Conservation (phyloP, 2,888 invertebrate genomes). For the Hemithea aestivaria region DNA sequence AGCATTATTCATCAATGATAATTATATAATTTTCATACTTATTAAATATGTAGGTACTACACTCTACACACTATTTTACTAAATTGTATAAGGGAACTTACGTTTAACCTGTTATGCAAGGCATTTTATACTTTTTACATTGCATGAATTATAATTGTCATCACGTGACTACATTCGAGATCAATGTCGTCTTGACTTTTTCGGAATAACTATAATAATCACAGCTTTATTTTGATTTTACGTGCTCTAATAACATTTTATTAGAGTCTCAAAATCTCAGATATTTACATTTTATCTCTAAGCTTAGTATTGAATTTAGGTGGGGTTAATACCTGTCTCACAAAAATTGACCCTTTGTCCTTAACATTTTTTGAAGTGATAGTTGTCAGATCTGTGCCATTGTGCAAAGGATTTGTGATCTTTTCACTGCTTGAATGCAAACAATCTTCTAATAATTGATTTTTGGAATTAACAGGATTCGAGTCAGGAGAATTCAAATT, state of each 20-base stretch:
- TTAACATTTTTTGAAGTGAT: constrained; percentile 57
- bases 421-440: constrained; percentile 13
- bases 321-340: constrained; percentile 79
- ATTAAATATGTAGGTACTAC: background rate
- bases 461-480: constrained; percentile 42
- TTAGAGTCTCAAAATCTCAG: too few species aligned
- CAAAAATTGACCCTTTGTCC: constrained; percentile 75
- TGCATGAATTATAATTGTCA: background rate
- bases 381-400: constrained; percentile 22
- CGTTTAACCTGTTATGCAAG: too few species aligned
- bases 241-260: too few species aligned
- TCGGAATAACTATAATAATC: constrained; percentile 6
- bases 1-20: background rate
- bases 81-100: too few species aligned
- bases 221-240: constrained; percentile 9
- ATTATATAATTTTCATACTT: background rate
- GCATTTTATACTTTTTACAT: too few species aligned
- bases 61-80: too few species aligned
- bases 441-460: constrained; percentile 40
- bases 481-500: constrained; percentile 43
- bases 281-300: constrained; percentile 60
- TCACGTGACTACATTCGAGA: constrained; percentile 8
- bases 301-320: constrained; percentile 75
- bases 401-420: constrained; percentile 12
- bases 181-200: constrained; percentile 13